Evolutionary conservation across 2,797 vertebrate genomes (phyloP), one percentile per base, ranked within the genome.

Genomic region (Pangasius mekongensis): DNA sequence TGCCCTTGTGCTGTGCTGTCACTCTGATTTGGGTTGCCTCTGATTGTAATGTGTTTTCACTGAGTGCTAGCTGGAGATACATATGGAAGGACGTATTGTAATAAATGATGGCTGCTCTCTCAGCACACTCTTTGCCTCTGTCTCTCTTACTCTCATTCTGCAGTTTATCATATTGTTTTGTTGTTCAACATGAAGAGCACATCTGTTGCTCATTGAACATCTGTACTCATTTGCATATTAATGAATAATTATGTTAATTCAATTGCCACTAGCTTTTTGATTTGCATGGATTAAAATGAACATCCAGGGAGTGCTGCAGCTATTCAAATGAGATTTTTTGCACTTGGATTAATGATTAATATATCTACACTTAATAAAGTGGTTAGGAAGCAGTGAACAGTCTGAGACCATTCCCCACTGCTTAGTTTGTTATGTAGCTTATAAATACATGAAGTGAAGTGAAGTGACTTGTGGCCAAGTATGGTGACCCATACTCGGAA

Each of bases 201-300:
- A 95, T 94, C 95, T 96, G 95, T 95, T 95, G 93, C 91, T 91
- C 91, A 92, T 91, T 92, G 93, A 96, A 95, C 95, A 96, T 95
- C 95, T 96, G 95, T 92, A 69, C 54, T 87, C 56, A 94, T 96
- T 95, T 95, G 90, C 95, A 96, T 95, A 95, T 96, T 96, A 95
- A 96, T 96, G 93, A 96, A 95, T 95, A 94, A 96, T 96, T 96
- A 96, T 96, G 95, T 91, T 95, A 95, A 96, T 95, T 92, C 94
- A 84, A 94, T 94, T 94, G 90, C 92, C 89, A 91, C 86, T 92
- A 92, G 91, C 89, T 90, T 88, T 92, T 92, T 90, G 92, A 93
- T 93, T 92, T 90, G 67, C 80, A 94, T 93, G 92, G 89, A 94
- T 94, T 93, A 92, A 94, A 94, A 92, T 93, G 92, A 73, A 91